These are phyloP conservation scores for Dallia pectoralis DNA, from an alignment of 2,797 vertebrate genomes.

Conservation along the genomic window DNA sequence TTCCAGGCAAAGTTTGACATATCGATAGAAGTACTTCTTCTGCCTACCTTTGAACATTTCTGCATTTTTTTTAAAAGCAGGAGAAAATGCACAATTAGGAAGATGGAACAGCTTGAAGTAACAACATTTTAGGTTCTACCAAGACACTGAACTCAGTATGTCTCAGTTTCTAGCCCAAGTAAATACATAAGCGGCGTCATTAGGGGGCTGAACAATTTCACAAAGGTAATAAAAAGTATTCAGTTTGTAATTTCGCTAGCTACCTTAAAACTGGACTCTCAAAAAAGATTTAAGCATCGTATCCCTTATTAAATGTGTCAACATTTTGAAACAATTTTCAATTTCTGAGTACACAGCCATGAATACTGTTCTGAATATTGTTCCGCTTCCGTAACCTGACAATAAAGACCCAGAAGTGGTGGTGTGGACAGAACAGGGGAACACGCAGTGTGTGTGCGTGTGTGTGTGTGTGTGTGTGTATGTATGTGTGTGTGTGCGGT, in stretches of 20 bases:
- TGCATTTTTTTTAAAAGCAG: conserved; percentile 21
- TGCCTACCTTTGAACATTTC: conserved; percentile 47
- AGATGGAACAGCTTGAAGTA: not conserved
- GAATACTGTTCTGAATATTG: no score
- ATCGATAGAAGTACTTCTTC: not conserved
- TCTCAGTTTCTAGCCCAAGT: not conserved
- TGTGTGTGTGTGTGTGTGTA: no score
- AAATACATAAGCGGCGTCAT: not conserved
- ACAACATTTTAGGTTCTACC: not conserved
- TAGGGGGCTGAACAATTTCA: not conserved
- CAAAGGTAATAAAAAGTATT: not conserved
- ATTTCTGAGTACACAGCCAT: no score
- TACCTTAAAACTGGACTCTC: not conserved
- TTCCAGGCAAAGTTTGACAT: not conserved
- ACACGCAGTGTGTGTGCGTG: no score
- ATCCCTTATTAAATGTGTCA: not conserved
- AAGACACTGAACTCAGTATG: conserved; percentile 2
- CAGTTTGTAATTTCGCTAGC: not conserved
- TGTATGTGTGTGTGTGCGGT: no score
- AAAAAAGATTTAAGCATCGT: not conserved
- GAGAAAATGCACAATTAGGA: conserved; percentile 3
- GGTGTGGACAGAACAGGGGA: conserved; percentile 67
- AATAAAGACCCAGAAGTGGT: conserved; percentile 71
- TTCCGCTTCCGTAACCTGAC: conserved; percentile 46
- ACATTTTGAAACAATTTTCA: no score